Evolutionary conservation across 1,140 invertebrate species (phyloP), one percentile per base, ranked within the genome.

Genomic region (Apis laboriosa): DNA sequence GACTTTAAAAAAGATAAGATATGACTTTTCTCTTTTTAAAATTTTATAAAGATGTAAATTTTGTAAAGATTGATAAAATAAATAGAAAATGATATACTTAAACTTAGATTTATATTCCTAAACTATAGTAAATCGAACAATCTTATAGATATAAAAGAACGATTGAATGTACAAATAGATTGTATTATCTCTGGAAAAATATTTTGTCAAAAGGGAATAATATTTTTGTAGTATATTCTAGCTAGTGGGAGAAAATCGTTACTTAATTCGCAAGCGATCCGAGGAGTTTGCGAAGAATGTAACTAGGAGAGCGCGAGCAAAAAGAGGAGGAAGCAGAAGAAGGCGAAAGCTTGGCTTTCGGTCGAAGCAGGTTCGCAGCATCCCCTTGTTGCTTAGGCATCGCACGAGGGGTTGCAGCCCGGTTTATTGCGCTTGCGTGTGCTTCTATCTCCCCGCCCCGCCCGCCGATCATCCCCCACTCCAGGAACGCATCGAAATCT

Each of bases 291-390:
- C 73, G n/a, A 58, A 75, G 64, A 43, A 67, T 11, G 64, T 68
- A 24, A 60, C 58, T 34, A 53, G 77, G 9, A 63, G 64, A 51
- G 49, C 3, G 71, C 71, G 71, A 28, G 34, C 19, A 3, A 56
- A 28, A 43, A 68, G 72, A 77, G 76, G 68, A 77, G 49, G 58
- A 74, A 73, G 49, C 28, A 51, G 56, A 77, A 71, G 72, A 79
- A 72, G 61, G 61, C 51, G 68, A 79, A 56, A 79, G 77, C 19
- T 80, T 56, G n/a, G 67, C 67, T 56, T 72, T 87, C 61, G 70
- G 71, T 74, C 83, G 79, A 70, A 87, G 80, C 67, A 87, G 82
- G 82, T 81, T 88, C 73, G 87, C 73, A 88, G 72, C 84, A 79
- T 88, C 77, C 77, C 80, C 77, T 77, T 77, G 80, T 77, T 81